Base-by-base conservation (phyloP, 2,797 vertebrate species). In the Amblyopsis hoosieri region DNA sequence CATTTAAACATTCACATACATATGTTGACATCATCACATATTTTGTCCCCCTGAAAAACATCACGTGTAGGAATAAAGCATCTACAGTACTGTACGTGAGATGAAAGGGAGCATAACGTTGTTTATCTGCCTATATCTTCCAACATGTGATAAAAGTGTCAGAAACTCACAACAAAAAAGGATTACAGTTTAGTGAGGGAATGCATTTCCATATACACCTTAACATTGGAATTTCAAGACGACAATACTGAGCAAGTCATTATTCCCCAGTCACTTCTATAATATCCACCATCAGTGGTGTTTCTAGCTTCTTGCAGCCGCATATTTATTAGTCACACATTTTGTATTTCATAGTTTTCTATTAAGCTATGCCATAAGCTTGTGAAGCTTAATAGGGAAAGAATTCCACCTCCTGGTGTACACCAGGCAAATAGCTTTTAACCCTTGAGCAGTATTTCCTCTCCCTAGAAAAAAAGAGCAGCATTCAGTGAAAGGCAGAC, bases 291-390 rank as follows among this genome's bases (percentile, higher is more conserved):
- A 80, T 78, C 60, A 75, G 55, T 57, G 60, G 65, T 45, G 69
- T 64, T 68, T 54, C 65, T 63, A 73, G 80, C 76, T 83, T 72
- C 60, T 58, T 72, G 23, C 70, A 71, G 64, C 52, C 23, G 60
- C 69, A 82, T 79, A 74, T 82, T 76, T 58, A 55, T 53, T 86
- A 89, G 86, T 77, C 78, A 76, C 72, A 84, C 68, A 19, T 81
- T 87, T 90, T 67, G 73, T 79, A 48, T 78, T 71, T 82, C 9
- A 42, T 42, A 42, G 37, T 42, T 9, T 42, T 42, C 6, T 42
- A 42, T 42, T 42, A 86, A 87, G 75, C 76, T 82, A 45, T 71
- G 81, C 80, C 80, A 47, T 62, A 64, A 78, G 87, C 67, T 57
- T 19, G 50, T 67, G 54, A 78, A 76, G 83, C 76, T 84, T 84